Evolutionary conservation across 2,888 invertebrate genomes (phyloP).

Genomic region (Scaptomyza caliginosa): DNA sequence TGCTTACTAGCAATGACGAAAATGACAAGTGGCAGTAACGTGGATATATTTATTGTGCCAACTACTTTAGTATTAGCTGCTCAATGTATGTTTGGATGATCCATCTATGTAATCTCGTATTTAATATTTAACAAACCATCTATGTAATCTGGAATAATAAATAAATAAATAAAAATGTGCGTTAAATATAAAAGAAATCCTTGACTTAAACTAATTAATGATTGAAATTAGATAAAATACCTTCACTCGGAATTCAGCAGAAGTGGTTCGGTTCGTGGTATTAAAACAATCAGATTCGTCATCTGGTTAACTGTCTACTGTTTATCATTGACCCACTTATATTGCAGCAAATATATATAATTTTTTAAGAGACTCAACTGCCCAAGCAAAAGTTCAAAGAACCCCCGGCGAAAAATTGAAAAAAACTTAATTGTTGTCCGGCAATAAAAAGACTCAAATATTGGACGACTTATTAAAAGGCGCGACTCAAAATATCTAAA

Average conservation of each 20-base stretch:
- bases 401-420: constrained; percentile 47
- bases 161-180: neutral
- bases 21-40: constrained; percentile 62
- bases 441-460: constrained; percentile 4
- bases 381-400: constrained; percentile 62
- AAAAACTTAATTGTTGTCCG: constrained; percentile 50
- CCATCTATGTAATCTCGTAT: constrained; percentile 28
- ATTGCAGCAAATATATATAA: constrained; percentile 9
- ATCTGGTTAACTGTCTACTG: neutral
- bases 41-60: neutral
- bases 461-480: constrained; percentile 40
- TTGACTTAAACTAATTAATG: no score
- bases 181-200: neutral
- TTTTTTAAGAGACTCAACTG: neutral
- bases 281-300: constrained; percentile 6
- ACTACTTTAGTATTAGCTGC: constrained; percentile 40
- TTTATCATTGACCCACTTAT: constrained; percentile 58
- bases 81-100: neutral
- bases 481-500: constrained; percentile 34
- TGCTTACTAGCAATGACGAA: constrained; percentile 76
- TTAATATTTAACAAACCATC: constrained; percentile 14
- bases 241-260: no score
- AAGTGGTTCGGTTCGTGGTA: no score
- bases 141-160: neutral
- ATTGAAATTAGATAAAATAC: no score